A percentile compares a stretch with the other conserved stretches of the same genome.
These are phyloP conservation scores for Melanotaenia pygmaea DNA, from an alignment of 2,797 vertebrate species.

Conservation along the genomic window DNA sequence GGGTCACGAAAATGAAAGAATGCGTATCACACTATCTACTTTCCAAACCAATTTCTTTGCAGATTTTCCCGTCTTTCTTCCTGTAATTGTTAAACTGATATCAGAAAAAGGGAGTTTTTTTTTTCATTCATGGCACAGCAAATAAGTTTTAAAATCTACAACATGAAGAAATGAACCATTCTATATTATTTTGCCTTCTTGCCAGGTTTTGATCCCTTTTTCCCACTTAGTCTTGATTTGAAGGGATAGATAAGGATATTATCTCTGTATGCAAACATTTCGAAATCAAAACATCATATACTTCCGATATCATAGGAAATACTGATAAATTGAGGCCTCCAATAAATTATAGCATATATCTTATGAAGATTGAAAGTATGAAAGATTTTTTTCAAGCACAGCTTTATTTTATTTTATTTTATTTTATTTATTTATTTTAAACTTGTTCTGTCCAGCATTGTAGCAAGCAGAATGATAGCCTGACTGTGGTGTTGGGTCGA, in stretches of 20 bases:
- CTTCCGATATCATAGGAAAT: not conserved
- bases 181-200: slow-evolving; percentile 30
- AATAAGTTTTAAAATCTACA: slow-evolving; percentile 45
- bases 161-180: slow-evolving; percentile 20
- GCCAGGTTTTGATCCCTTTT: slow-evolving; percentile 29
- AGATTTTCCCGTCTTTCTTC: slow-evolving; percentile 10
- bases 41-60: slow-evolving; percentile 17
- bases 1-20: slow-evolving; percentile 16
- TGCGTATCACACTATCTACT: not conserved
- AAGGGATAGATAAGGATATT: slow-evolving; percentile 16
- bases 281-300: slow-evolving; percentile 5
- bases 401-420: too few species aligned
- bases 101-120: slow-evolving; percentile 42
- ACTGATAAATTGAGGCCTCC: too few species aligned
- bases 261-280: not conserved
- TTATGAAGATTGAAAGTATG: too few species aligned
- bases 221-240: slow-evolving; percentile 24
- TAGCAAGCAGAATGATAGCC: too few species aligned
- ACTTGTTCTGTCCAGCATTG: too few species aligned
- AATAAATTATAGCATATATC: too few species aligned
- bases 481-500: too few species aligned
- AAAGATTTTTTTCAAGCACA: too few species aligned
- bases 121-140: slow-evolving; percentile 39
- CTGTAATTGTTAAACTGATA: slow-evolving; percentile 28
- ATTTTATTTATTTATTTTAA: too few species aligned